Evolutionary conservation across 1,140 invertebrate genomes (phyloP).

Genomic region (Formica exsecta): DNA sequence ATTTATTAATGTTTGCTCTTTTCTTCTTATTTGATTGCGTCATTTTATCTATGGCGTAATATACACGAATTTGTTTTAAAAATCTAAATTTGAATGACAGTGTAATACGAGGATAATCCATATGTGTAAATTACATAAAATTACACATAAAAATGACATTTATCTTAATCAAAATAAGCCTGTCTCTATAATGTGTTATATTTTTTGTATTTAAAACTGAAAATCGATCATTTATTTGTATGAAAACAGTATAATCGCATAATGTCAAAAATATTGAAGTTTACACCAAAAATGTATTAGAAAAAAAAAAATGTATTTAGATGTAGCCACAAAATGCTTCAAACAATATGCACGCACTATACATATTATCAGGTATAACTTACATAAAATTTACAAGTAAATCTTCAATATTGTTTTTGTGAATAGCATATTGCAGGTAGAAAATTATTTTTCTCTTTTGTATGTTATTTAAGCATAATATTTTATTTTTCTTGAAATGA

Average conservation of each 20-base stretch:
- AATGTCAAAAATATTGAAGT: slow-evolving; percentile 1
- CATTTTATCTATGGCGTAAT: not conserved
- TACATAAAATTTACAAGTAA: slow-evolving; percentile 5
- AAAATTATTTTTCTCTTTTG: slow-evolving; percentile 28
- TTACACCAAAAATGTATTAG: not conserved
- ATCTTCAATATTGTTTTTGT: slow-evolving; percentile 30
- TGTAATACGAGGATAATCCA: not conserved
- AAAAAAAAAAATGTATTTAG: slow-evolving; percentile 10
- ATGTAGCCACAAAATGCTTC: slow-evolving; percentile 11
- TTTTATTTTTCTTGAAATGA: slow-evolving; percentile 42
- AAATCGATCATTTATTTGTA: slow-evolving; percentile 3
- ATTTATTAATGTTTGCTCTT: slow-evolving; percentile 34
- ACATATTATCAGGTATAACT: slow-evolving; percentile 26
- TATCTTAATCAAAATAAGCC: slow-evolving; percentile 15
- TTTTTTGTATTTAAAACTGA: not conserved
- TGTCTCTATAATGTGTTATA: slow-evolving; percentile 36
- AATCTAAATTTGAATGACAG: slow-evolving; percentile 13
- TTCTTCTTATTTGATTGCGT: slow-evolving; percentile 21
- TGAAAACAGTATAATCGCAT: not conserved
- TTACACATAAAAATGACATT: slow-evolving; percentile 22
- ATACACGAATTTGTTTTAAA: slow-evolving; percentile 25
- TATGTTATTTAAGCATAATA: slow-evolving; percentile 52
- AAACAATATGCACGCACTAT: slow-evolving; percentile 17
- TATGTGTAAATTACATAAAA: slow-evolving; percentile 21
- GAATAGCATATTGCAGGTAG: not conserved